Evolutionary conservation across 2,113 vertebrate species (phyloP).

Genomic region (Ceyx melanurus): DNA sequence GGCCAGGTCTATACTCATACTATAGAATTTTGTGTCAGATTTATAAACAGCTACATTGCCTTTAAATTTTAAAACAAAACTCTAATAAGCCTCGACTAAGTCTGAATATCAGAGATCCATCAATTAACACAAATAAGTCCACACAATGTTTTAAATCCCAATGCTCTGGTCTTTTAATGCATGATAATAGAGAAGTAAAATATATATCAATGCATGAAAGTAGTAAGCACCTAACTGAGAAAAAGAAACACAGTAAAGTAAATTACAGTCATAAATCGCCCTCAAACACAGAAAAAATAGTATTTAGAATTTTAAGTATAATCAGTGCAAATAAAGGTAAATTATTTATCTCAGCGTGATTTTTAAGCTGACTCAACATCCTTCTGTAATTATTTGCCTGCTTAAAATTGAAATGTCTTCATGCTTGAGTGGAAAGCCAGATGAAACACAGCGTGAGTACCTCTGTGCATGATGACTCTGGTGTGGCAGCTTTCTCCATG

Average conservation of each 20-base stretch:
- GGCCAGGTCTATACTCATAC: background rate
- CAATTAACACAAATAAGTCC: background rate
- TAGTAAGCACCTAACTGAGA: background rate
- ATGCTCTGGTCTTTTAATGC: background rate
- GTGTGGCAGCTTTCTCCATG: background rate
- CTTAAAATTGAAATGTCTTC: conserved; percentile 21
- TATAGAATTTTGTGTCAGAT: background rate
- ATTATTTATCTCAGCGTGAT: background rate
- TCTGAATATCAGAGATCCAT: background rate
- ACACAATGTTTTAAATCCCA: background rate
- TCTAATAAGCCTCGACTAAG: background rate
- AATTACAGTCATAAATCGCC: background rate
- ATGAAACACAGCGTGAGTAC: background rate
- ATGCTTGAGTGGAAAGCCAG: background rate
- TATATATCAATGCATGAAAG: background rate
- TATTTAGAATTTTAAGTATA: conserved; percentile 15
- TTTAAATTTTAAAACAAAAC: background rate
- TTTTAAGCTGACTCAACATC: conserved; percentile 38
- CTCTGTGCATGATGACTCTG: background rate
- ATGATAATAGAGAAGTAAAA: background rate
- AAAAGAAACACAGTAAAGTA: background rate
- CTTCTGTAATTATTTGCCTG: background rate
- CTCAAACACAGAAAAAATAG: background rate
- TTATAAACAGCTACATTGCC: background rate
- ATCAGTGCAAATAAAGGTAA: conserved; percentile 25